These are phyloP conservation scores for Tenebrio molitor DNA, from an alignment of 1,140 invertebrate genomes.

Conservation along the genomic window DNA sequence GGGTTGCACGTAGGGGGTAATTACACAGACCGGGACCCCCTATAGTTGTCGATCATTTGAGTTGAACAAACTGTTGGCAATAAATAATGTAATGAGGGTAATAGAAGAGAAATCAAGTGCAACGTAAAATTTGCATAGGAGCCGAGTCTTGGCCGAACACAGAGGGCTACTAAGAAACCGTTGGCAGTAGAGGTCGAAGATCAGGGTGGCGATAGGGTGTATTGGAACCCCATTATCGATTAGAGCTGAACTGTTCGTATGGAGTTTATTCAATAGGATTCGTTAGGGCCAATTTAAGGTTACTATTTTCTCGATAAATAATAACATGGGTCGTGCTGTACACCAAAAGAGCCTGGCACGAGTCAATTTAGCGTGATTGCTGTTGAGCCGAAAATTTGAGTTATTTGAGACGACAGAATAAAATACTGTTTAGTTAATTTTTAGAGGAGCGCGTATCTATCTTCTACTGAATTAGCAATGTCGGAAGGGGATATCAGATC, in stretches of 20 bases:
- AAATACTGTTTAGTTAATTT: slow-evolving; percentile 24
- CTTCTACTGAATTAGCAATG: slow-evolving; percentile 32
- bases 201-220: slow-evolving; percentile 43
- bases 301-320: slow-evolving; percentile 54
- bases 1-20: background rate
- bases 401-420: slow-evolving; percentile 8
- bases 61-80: slow-evolving; percentile 17
- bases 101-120: slow-evolving; percentile 23
- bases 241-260: slow-evolving; percentile 52
- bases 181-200: slow-evolving; percentile 23
- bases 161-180: background rate
- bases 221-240: slow-evolving; percentile 54
- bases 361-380: slow-evolving; percentile 4
- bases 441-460: slow-evolving; percentile 21
- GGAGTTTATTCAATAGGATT: slow-evolving; percentile 57
- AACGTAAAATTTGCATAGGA: slow-evolving; percentile 18
- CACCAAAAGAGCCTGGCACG: slow-evolving; percentile 5
- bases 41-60: slow-evolving; percentile 8
- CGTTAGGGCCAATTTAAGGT: slow-evolving; percentile 59
- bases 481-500: slow-evolving; percentile 42
- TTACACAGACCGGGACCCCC: background rate
- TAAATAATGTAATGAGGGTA: slow-evolving; percentile 14
- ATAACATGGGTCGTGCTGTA: slow-evolving; percentile 46
- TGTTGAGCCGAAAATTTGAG: slow-evolving; percentile 1
- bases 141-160: background rate